These are phyloP conservation scores for Aelia acuminata DNA, from an alignment of 2,888 invertebrate species.

Conservation along the genomic window DNA sequence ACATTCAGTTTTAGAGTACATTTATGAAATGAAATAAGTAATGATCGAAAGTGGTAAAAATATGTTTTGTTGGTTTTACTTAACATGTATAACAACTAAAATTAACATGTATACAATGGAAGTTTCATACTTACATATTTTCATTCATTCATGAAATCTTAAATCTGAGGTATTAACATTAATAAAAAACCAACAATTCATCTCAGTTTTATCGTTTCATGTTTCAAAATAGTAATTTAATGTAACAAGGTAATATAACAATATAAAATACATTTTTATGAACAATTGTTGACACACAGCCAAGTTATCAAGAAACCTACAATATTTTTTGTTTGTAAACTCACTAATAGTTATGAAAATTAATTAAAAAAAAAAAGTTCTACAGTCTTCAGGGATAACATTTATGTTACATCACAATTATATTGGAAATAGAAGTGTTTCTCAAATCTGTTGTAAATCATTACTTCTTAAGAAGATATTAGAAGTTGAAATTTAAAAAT, in stretches of 20 bases:
- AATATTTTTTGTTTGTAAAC: not conserved
- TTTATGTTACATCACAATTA: not conserved
- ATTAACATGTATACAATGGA: not conserved
- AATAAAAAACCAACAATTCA: not conserved
- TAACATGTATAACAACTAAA: no score
- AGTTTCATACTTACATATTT: not conserved
- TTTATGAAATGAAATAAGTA: not conserved
- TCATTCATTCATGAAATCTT: not conserved
- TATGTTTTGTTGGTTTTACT: not conserved
- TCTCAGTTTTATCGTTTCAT: not conserved
- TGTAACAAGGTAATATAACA: not conserved
- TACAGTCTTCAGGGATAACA: not conserved
- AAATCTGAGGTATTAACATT: not conserved
- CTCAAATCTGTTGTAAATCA: not conserved
- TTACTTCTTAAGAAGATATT: not conserved
- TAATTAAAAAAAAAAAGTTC: not conserved
- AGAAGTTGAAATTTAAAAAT: not conserved
- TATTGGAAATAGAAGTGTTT: not conserved
- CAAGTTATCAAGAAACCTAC: not conserved
- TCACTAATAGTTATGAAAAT: not conserved
- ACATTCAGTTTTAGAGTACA: constrained; percentile 33
- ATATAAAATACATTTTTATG: constrained; percentile 7
- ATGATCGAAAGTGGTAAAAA: not conserved
- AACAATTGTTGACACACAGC: constrained; percentile 21
- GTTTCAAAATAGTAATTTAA: not conserved